Conservation (phyloP, 2,113 vertebrate species). For the Amblyornis subalaris region DNA sequence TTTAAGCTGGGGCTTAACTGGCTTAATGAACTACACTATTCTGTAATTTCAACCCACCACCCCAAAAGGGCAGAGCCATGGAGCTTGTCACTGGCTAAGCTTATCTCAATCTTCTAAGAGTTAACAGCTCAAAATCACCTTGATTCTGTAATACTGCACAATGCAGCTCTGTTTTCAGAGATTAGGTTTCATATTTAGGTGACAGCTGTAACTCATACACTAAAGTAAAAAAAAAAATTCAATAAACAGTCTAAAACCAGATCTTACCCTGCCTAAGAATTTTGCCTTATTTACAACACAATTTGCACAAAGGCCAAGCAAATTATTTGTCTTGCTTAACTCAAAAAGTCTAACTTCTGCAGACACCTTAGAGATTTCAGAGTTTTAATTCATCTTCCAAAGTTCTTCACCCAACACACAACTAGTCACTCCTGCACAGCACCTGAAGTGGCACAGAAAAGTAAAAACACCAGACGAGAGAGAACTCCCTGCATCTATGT, state of each 20-base stretch:
- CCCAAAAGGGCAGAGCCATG: not conserved
- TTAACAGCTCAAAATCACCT: not conserved
- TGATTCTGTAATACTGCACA: not conserved
- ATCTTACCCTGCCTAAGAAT: not conserved
- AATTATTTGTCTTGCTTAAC: not conserved
- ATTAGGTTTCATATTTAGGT: not conserved
- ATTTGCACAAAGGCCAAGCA: not conserved
- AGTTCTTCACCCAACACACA: not conserved
- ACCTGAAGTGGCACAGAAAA: not conserved
- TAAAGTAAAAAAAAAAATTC: not conserved
- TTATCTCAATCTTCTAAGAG: not conserved
- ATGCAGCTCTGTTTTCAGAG: not conserved
- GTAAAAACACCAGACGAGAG: not conserved
- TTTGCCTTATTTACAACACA: not conserved
- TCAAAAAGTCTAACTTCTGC: not conserved
- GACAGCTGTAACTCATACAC: not conserved
- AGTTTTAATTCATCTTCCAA: not conserved
- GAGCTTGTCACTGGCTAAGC: not conserved
- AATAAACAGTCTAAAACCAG: not conserved
- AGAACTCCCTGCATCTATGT: not conserved
- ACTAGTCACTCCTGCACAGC: not conserved
- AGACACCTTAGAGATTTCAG: not conserved
- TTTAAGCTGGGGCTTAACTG: slow-evolving; percentile 9
- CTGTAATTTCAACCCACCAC: not conserved
- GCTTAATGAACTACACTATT: not conserved